Percentiles rank a stretch among this genome's conserved stretches.
Evolutionary conservation across 2,113 vertebrate species (phyloP).

Genomic region (cattle (Bos taurus)): ARS-UCD2.0 NC_037328.1:150694001-150694500

Average conservation of each 20-base stretch:
- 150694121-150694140: slow-evolving; percentile 87
- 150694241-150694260: background rate
- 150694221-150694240: background rate
- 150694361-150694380: background rate
- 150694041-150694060: slow-evolving; percentile 90
- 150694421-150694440: background rate
- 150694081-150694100: slow-evolving; percentile 90
- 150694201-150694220: fast-evolving
- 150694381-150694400: too few relatives aligned
- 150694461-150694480: background rate
- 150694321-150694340: too few relatives aligned
- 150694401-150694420: background rate
- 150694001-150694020: slow-evolving; percentile 94
- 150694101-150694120: slow-evolving; percentile 89
- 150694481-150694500: background rate
- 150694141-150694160: slow-evolving; percentile 94
- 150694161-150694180: slow-evolving; percentile 89
- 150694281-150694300: background rate
- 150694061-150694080: slow-evolving; percentile 92
- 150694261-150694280: fast-evolving
- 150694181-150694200: slow-evolving; percentile 89
- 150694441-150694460: background rate
- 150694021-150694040: slow-evolving; percentile 92
- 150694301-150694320: background rate
- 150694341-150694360: background rate